Base-by-base conservation (phyloP, 2,113 vertebrate species). In the Poeciliopsis prolifica region DNA sequence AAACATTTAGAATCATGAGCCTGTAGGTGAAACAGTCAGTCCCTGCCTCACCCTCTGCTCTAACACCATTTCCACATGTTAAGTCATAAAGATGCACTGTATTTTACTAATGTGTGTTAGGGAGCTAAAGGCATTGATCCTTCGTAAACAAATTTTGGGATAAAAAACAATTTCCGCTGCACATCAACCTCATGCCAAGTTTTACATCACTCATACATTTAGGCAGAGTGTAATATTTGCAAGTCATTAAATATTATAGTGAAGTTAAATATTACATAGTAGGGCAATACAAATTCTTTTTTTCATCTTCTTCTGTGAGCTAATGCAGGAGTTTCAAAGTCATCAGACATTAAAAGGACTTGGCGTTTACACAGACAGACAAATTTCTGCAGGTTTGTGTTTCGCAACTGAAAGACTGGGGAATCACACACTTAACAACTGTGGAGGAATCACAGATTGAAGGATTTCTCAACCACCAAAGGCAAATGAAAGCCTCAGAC, bases 21-120 rank as follows among this genome's bases (percentile, higher is more conserved):
- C 24, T 54, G 15, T 8, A 54, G 48, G 48, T 54, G 19, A 54
- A 54, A 5, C 28, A 60, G 42, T 80, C 28, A 87, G 37, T 48
- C 67, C 37, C 13, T 61, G 64, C 68, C 78, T 62, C 40, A 61
- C 69, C 85, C 78, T 73, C 17, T 1, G 48, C 19, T 54, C 19
- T 22, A 54, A 54, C 48, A 24, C 0, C 15, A 60, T 6, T 60
- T 33, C 29, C 14, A 14, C 14, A 12, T 35, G 30, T n/a, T 63
- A 8, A 61, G 51, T 6, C n/a, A 69, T 11, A n/a, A 8, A 22
- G 12, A 33, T 30, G 15, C 37, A 24, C 2, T 1, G 4, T 33
- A 0, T 58, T 19, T 15, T 19, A 54, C 17, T 69, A 42, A 63
- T 42, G 13, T 44, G 13, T 44, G 13, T 4, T 15, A 1, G 42